Evolutionary conservation across 2,113 vertebrate genomes (phyloP).

Genomic region (Rhizomys pruinosus): DNA sequence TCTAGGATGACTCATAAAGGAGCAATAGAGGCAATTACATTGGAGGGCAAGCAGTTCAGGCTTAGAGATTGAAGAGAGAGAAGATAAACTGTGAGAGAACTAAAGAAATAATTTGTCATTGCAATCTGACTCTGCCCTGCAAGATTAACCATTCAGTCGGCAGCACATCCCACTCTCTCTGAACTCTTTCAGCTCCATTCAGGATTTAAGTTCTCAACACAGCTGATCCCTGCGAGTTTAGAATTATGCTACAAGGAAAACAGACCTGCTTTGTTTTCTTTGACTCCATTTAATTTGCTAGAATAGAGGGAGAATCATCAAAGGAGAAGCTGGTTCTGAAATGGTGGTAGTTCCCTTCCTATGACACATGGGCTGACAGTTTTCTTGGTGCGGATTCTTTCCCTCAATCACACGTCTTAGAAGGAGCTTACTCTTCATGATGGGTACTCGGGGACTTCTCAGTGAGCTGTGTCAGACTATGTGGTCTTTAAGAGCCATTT

Average conservation of each 20-base stretch:
- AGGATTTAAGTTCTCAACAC: not conserved
- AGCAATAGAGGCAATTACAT: conserved; percentile 58
- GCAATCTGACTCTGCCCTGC: not conserved
- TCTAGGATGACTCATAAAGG: conserved; percentile 69
- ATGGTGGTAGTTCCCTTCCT: not conserved
- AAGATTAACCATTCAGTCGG: not conserved
- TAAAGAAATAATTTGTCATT: conserved; percentile 32
- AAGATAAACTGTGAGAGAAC: conserved; percentile 40
- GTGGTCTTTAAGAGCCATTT: not conserved
- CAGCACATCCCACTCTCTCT: not conserved
- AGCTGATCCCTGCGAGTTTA: not conserved
- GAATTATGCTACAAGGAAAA: conserved; percentile 19
- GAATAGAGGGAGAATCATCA: not conserved
- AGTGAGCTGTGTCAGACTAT: not conserved
- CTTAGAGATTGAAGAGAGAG: not conserved
- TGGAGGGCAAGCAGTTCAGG: conserved; percentile 43
- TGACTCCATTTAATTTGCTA: not conserved
- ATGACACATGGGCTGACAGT: too few species aligned
- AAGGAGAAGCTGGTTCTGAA: not conserved
- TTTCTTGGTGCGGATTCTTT: not conserved
- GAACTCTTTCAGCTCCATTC: not conserved
- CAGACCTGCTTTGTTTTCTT: not conserved
- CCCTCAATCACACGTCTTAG: not conserved
- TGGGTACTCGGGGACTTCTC: not conserved
- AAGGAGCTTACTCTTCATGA: not conserved